These are phyloP conservation scores for Macaca fascicularis DNA, from an alignment of 2,113 vertebrate genomes.

Conservation along the genomic window DNA sequence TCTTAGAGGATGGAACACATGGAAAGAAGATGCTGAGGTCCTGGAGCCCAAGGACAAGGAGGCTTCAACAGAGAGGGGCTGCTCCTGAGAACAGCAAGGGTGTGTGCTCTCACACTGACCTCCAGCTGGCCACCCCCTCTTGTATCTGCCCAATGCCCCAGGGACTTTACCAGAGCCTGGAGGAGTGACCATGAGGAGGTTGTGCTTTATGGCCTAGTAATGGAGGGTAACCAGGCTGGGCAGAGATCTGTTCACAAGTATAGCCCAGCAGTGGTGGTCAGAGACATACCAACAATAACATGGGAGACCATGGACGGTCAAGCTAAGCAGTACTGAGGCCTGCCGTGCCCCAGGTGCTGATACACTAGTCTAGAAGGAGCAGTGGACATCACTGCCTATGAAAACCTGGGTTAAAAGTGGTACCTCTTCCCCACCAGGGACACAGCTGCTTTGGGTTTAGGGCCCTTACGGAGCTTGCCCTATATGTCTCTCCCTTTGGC, in stretches of 20 bases:
- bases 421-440: not conserved
- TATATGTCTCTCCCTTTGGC: not conserved
- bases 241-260: not conserved
- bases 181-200: not conserved
- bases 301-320: no score
- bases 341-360: not conserved
- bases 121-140: not conserved
- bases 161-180: not conserved
- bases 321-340: not conserved
- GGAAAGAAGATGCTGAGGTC: not conserved
- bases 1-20: not conserved
- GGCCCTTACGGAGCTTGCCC: not conserved
- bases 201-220: not conserved
- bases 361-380: not conserved
- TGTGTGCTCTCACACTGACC: not conserved
- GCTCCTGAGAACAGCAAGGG: not conserved
- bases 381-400: not conserved
- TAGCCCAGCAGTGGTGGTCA: not conserved
- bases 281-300: not conserved
- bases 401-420: not conserved
- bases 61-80: not conserved
- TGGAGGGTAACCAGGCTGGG: not conserved
- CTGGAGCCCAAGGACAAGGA: not conserved
- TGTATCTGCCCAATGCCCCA: not conserved
- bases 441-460: not conserved